Evolutionary conservation across 2,797 vertebrate species (phyloP), one percentile per base, ranked within the genome.

Genomic region (Odontamblyopus rebecca): DNA sequence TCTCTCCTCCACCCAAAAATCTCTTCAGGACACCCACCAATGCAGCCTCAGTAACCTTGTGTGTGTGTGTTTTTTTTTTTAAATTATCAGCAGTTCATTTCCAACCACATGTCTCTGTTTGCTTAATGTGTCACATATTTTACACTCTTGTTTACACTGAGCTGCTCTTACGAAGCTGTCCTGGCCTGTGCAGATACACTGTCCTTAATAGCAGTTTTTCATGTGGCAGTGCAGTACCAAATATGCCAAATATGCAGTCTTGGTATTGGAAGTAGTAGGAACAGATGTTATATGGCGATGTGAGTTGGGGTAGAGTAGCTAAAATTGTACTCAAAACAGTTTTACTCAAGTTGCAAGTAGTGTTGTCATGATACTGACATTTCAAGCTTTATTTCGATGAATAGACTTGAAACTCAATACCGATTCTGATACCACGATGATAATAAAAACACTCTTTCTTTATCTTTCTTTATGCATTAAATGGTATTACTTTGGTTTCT

Each of bases 1-100:
- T 75, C 72, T 67, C 61, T 56, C 70, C 82, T 77, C 80, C 86
- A 78, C 86, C 80, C 83, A 84, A 69, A 80, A 61, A 2, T 66
- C 70, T 81, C 67, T 67, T 69, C 75, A 32, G 29, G 51, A 84
- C 65, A 61, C 82, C 56, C 61, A 67, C 69, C 1, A 57, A 51
- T 80, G 51, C 61, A 65, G 69, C 1, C 61, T 26, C 11, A 26
- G 9, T 57, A 11, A 26, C 23, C 19, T 15, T 50, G 65, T 70
- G 72, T 72, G 35, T 38, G 30, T 30, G 29, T 32, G 1, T 38
- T 9, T 73, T 38, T 83, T 78, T 76, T 72, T 83, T 78, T 63
- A 23, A 23, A 23, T 23, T 23, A 23, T 23, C 23, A 15, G 15
- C 60, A 59, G 65, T 68, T 76, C 56, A 71, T 71, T 76, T 71